Evolutionary conservation across 2,113 vertebrate genomes (phyloP).

Genomic region (Phasianus colchicus): DNA sequence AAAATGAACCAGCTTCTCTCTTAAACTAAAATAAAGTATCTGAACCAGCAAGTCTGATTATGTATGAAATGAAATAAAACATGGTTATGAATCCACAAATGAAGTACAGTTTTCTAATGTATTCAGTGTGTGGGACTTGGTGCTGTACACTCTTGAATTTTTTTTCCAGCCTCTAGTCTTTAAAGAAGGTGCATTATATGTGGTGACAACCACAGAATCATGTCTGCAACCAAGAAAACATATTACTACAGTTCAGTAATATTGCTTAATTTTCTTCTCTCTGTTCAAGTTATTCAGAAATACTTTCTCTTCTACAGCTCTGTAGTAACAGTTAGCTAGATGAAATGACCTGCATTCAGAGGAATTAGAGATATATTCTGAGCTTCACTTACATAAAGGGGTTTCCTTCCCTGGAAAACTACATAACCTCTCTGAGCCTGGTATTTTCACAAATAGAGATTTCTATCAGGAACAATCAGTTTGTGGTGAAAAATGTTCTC

Average conservation of each 20-base stretch:
- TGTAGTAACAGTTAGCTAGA: constrained; percentile 27
- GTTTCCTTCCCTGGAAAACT: constrained; percentile 26
- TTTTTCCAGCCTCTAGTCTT: constrained; percentile 36
- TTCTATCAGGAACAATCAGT: constrained; percentile 1
- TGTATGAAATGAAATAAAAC: constrained; percentile 12
- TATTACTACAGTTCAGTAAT: constrained; percentile 48
- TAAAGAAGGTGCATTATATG: constrained; percentile 42
- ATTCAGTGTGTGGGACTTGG: not conserved
- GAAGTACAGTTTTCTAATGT: constrained; percentile 1
- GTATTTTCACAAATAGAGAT: constrained; percentile 7
- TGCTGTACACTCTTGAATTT: constrained; percentile 38
- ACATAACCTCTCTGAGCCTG: not conserved
- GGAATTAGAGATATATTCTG: constrained; percentile 17
- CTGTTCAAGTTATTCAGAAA: constrained; percentile 54
- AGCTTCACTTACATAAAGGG: not conserved
- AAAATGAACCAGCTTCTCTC: not conserved
- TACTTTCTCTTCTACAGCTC: constrained; percentile 40
- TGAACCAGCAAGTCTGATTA: constrained; percentile 1
- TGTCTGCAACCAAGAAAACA: constrained; percentile 41
- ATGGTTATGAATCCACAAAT: constrained; percentile 23
- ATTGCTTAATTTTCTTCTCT: constrained; percentile 48
- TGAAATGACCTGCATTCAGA: constrained; percentile 27
- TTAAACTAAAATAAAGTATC: not conserved
- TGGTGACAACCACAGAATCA: not conserved
- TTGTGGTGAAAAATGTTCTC: constrained; percentile 24